These are phyloP conservation scores for Corticium candelabrum DNA, from an alignment of 37 sponge, comb jelly and placozoan species.

Conservation along the genomic window DNA sequence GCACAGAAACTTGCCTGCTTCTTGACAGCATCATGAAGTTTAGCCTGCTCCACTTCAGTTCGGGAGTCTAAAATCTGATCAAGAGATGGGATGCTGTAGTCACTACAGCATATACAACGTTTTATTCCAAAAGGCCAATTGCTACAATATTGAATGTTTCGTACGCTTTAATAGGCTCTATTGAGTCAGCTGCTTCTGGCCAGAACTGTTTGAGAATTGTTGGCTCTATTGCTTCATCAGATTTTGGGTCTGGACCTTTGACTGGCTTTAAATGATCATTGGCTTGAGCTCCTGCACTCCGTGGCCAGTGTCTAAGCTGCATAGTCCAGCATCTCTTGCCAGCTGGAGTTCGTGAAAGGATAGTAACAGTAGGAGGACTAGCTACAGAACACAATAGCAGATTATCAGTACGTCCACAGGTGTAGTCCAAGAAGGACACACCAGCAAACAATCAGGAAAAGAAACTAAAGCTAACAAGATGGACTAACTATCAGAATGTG, in stretches of 20 bases:
- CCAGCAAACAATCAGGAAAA: too few species aligned
- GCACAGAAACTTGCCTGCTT: background rate
- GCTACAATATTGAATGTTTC: too few species aligned
- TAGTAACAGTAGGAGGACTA: slow-evolving; percentile 60
- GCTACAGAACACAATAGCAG: background rate
- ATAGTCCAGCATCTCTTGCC: slow-evolving; percentile 80
- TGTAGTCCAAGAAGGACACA: too few species aligned
- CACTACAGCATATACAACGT: too few species aligned
- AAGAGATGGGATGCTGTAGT: slow-evolving; percentile 29
- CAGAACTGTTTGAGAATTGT: slow-evolving; percentile 23
- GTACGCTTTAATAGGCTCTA: slow-evolving; percentile 8
- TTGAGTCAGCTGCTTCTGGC: slow-evolving; percentile 41
- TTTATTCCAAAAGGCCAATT: too few species aligned
- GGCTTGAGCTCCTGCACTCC: slow-evolving; percentile 3
- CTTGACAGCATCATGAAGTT: background rate
- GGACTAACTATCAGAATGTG: background rate
- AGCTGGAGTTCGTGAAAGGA: slow-evolving; percentile 48
- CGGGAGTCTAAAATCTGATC: slow-evolving; percentile 19
- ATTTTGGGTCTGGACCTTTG: slow-evolving; percentile 32
- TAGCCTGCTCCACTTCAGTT: background rate
- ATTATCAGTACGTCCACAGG: too few species aligned
- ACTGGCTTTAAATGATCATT: slow-evolving; percentile 21
- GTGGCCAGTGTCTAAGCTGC: slow-evolving; percentile 57
- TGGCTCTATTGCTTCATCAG: background rate
- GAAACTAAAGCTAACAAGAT: slow-evolving; percentile 2